Evolutionary conservation across 2,888 invertebrate genomes (phyloP), one percentile per base, ranked within the genome.

Genomic region (Aethes cnicana): DNA sequence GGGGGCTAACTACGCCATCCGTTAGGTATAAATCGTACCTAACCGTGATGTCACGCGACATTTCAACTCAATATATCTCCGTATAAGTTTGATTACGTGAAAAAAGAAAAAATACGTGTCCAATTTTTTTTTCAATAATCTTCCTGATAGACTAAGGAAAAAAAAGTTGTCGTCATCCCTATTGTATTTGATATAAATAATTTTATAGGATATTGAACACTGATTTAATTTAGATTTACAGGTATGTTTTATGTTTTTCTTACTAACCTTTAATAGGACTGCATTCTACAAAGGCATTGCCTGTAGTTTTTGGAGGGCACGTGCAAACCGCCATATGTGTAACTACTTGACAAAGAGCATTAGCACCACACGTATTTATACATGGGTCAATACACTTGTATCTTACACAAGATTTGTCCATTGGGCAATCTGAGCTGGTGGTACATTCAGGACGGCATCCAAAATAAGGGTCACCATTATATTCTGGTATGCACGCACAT

Each of bases 271-370:
- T 90, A 28, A 92, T 73, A 4, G 91, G 90, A 55, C 83, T 88
- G 67, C 95, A 95, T 57, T 91, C 85, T 52, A 94, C 86, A 80
- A 95, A 92, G 33, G 95, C 94, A 77, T 95, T 94, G 64, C 95
- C 96, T 21, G 91, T 85, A 72, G 91, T 93, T 66, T 91, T 93
- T 18, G 83, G 75, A n/a, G 93, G 92, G 74, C 96, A 96, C 32
- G 91, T 91, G 67, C 96, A 96, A 65, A 93, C 92, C 5, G 96
- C 94, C 72, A 94, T 92, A 68, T 96, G 96, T 68, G 94, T 94
- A 25, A 93, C 90, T 2, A 94, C 94, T 63, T 92, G 88, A 74
- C 96, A 96, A 49, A 92, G 72, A 1, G 96, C 95, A 68, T 93
- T 92, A 56, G 87, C 82, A 9, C 95, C 96, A 74, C 96, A 96